Evolutionary conservation across 2,888 invertebrate genomes (phyloP).

Genomic region (Drosophila longiperda): DNA sequence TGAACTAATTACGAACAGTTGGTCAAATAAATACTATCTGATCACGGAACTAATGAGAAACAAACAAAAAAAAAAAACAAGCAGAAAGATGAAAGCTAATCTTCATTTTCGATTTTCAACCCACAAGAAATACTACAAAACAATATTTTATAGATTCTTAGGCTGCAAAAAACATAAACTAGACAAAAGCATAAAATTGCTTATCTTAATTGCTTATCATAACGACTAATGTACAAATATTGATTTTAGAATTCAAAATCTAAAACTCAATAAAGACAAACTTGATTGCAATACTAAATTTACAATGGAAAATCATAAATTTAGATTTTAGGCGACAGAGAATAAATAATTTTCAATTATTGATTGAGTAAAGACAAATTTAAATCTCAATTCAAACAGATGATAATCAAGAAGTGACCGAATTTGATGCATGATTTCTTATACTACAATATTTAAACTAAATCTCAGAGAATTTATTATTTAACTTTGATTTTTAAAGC

Average conservation of each 20-base stretch:
- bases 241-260: neutral
- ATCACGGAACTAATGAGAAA: neutral
- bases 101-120: neutral
- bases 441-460: no score
- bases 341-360: neutral
- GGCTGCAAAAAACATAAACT: neutral
- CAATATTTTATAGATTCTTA: neutral
- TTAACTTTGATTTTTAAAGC: neutral
- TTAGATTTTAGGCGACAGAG: neutral
- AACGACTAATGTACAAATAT: neutral
- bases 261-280: neutral
- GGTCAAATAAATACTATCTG: neutral
- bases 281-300: neutral
- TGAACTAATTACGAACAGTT: conserved; percentile 61
- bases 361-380: neutral
- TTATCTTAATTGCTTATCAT: neutral
- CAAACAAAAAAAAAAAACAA: neutral
- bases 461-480: neutral
- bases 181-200: neutral
- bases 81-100: neutral
- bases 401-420: neutral
- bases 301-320: neutral
- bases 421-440: neutral
- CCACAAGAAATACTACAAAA: neutral
- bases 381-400: neutral